A percentile compares a stretch with the other conserved stretches of the same genome.
These are phyloP conservation scores for Pollenia amentaria DNA, from an alignment of 2,888 invertebrate species.

Conservation along the genomic window DNA sequence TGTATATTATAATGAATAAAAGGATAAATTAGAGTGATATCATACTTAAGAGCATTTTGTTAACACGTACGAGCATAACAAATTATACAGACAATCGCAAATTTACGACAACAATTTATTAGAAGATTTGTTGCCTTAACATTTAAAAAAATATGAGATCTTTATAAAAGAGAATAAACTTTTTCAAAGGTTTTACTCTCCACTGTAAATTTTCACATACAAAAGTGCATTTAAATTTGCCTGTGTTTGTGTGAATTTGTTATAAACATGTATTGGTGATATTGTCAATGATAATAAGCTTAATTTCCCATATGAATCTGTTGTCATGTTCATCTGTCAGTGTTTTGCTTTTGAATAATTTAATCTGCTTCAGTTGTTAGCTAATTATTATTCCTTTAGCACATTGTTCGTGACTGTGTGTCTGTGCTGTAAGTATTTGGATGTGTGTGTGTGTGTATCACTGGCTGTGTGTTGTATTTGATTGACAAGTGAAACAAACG, in stretches of 20 bases:
- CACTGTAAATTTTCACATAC: background rate
- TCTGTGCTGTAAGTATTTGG: background rate
- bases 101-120: no score
- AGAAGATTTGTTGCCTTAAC: no score
- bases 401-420: conserved; percentile 20
- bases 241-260: background rate
- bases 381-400: conserved; percentile 66
- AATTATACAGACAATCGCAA: no score
- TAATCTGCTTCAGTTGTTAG: conserved; percentile 67
- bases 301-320: conserved; percentile 69
- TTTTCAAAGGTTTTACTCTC: background rate
- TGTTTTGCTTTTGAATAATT: conserved; percentile 70
- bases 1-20: background rate
- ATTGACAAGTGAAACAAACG: conserved; percentile 55
- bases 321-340: conserved; percentile 66
- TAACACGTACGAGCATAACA: background rate
- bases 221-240: background rate
- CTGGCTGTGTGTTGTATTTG: conserved; percentile 24
- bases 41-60: background rate
- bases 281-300: conserved; percentile 66
- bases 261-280: conserved; percentile 37
- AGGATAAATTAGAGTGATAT: conserved; percentile 28
- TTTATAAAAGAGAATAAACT: no score
- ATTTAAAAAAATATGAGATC: no score
- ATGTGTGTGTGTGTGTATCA: background rate